Percentiles rank a stretch among this genome's conserved stretches.
These are phyloP conservation scores for Thecophora atra DNA, from an alignment of 2,888 invertebrate genomes.

Conservation along the genomic window DNA sequence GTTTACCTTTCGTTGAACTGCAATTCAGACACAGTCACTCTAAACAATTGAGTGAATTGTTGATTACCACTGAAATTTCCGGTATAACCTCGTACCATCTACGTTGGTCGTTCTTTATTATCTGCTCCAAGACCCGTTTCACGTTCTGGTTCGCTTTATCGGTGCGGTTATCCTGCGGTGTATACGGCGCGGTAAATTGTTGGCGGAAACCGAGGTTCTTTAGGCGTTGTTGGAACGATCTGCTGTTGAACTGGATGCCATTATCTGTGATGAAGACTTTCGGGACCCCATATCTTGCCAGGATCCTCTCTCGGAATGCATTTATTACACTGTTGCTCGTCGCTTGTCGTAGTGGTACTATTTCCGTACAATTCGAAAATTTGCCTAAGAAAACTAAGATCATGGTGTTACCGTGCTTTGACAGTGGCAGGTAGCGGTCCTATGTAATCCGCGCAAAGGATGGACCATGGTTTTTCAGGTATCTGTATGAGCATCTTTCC, in stretches of 20 bases:
- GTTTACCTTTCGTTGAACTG: too few relatives aligned
- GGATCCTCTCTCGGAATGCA: background rate
- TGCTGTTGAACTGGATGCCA: background rate
- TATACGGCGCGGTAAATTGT: background rate
- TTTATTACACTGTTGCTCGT: background rate
- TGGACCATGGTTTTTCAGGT: background rate
- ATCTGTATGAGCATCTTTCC: background rate
- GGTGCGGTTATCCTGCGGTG: too few relatives aligned
- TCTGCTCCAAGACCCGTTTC: too few relatives aligned
- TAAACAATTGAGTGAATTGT: too few relatives aligned
- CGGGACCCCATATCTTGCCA: constrained; percentile 9
- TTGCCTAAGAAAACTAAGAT: background rate
- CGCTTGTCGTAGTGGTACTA: constrained; percentile 4
- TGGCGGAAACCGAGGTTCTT: background rate
- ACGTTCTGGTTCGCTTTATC: too few relatives aligned
- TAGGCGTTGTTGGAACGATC: background rate
- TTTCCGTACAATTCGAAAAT: background rate
- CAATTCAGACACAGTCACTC: too few relatives aligned
- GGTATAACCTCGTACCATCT: too few relatives aligned
- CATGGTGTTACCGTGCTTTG: background rate
- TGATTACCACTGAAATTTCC: too few relatives aligned
- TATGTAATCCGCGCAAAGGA: background rate
- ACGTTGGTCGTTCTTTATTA: too few relatives aligned
- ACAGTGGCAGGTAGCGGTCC: background rate
- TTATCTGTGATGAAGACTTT: constrained; percentile 6